phyloP scores from a whole-genome alignment of 2,888 invertebrate genomes.

The Globia sparganii region DNA sequence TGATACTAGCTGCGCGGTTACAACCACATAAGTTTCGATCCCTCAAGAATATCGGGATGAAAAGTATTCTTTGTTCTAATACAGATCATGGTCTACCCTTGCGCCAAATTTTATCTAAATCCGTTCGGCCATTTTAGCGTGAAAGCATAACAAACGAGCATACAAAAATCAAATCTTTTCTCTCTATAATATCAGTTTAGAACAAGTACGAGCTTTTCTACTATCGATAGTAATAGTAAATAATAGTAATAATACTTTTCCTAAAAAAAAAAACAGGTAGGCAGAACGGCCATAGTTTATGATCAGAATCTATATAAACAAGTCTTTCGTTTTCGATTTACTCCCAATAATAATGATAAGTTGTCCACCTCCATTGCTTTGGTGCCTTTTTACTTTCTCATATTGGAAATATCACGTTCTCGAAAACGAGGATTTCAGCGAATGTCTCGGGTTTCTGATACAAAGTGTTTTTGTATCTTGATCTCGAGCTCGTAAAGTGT shows the following conservation, averaged over 20 bases:
- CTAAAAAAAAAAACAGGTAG: neutral
- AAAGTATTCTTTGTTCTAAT: neutral
- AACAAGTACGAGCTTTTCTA: neutral
- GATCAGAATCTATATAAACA: constrained; percentile 18
- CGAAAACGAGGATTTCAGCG: constrained; percentile 10
- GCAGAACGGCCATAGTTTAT: constrained; percentile 14
- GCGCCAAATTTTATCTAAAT: neutral
- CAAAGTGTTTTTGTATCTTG: constrained; percentile 27
- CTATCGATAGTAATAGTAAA: neutral
- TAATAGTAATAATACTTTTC: neutral
- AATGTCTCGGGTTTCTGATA: constrained; percentile 31
- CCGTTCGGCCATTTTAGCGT: neutral
- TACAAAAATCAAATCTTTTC: neutral
- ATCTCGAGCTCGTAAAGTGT: constrained; percentile 51
- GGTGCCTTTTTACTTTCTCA: constrained; percentile 16
- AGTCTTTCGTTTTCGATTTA: constrained; percentile 28
- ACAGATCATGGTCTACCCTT: neutral
- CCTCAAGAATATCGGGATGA: neutral
- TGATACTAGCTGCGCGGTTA: neutral
- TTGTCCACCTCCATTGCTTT: constrained; percentile 46
- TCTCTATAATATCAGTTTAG: neutral
- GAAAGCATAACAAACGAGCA: neutral
- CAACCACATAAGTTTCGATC: neutral
- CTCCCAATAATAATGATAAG: constrained; percentile 26
- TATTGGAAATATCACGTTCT: constrained; percentile 39